These are phyloP conservation scores for Pseudorhombus dupliciocellatus DNA, from an alignment of 2,113 vertebrate genomes.

Conservation along the genomic window DNA sequence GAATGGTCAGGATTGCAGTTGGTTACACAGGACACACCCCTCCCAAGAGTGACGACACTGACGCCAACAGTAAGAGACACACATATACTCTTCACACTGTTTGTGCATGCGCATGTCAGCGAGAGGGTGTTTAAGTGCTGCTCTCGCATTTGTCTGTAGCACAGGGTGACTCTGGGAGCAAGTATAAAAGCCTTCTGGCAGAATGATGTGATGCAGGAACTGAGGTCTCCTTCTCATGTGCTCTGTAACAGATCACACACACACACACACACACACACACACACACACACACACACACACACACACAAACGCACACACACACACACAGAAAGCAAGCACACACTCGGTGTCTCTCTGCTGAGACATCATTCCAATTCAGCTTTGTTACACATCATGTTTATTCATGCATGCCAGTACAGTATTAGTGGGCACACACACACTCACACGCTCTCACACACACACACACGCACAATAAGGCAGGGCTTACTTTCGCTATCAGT, in stretches of 20 bases:
- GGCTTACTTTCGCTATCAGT: conserved; percentile 79
- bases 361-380: conserved; percentile 79
- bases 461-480: conserved; percentile 49
- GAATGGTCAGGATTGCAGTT: conserved; percentile 82
- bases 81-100: conserved; percentile 50
- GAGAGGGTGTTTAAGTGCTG: conserved; percentile 53
- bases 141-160: conserved; percentile 58
- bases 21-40: conserved; percentile 82
- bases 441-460: conserved; percentile 42
- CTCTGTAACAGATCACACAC: conserved; percentile 66
- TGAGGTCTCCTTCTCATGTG: conserved; percentile 74
- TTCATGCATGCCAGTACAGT: conserved; percentile 79
- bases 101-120: conserved; percentile 31
- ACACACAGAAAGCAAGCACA: conserved; percentile 38
- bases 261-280: conserved; percentile 31
- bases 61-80: conserved; percentile 82
- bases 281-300: conserved; percentile 27
- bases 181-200: conserved; percentile 77
- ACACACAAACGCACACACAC: conserved; percentile 22
- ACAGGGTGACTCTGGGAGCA: conserved; percentile 71
- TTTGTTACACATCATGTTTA: conserved; percentile 82
- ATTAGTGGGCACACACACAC: conserved; percentile 43
- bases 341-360: conserved; percentile 57
- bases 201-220: conserved; percentile 71
- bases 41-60: conserved; percentile 83